Base-by-base conservation (phyloP, 2,888 invertebrate genomes). In the Taphrorychus bicolor region DNA sequence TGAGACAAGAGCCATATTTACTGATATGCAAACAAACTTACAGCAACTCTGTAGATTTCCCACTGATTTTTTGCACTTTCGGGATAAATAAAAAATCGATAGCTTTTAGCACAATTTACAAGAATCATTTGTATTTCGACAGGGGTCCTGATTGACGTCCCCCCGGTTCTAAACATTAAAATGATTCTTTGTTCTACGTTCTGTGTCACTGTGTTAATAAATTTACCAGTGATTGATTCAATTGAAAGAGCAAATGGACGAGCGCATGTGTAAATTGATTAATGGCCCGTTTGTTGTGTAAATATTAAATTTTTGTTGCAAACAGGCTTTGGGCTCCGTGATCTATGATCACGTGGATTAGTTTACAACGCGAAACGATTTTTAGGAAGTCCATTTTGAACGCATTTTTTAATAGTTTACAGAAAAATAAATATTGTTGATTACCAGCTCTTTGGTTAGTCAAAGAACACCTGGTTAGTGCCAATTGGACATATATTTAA, bases 171-270 rank as follows among this genome's bases (percentile, higher is more conserved):
- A 45, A 45, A 45, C 45, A 45, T 45, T 45, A 45, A 45, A 45
- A 45, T 45, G 11, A 45, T 45, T 45, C 45, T 45, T 45, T 45
- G 17, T 45, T 17, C 14, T 16, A 45, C 45, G 45, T 45, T 45
- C 17, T 16, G 7, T 45, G 45, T 45, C 45, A 45, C 16, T 17
- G 3, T 45, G 45, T 45, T 45, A 45, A 45, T 45, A 45, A 45
- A 45, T 45, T 45, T 45, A 16, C 45, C 45, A 45, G 45, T 45
- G 45, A 45, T 45, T 45, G 45, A 45, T 45, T 45, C 45, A 45
- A 45, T 45, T 45, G 17, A 14, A 45, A 45, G 45, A 45, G 14
- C 14, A 45, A 45, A 45, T 45, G 45, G 7, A 45, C 45, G 45
- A 4, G 45, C 45, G 45, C 45, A 45, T 45, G 45, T 45, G 45